Base-by-base conservation (phyloP, 1,140 invertebrate genomes). In the Hetaerina americana region DNA sequence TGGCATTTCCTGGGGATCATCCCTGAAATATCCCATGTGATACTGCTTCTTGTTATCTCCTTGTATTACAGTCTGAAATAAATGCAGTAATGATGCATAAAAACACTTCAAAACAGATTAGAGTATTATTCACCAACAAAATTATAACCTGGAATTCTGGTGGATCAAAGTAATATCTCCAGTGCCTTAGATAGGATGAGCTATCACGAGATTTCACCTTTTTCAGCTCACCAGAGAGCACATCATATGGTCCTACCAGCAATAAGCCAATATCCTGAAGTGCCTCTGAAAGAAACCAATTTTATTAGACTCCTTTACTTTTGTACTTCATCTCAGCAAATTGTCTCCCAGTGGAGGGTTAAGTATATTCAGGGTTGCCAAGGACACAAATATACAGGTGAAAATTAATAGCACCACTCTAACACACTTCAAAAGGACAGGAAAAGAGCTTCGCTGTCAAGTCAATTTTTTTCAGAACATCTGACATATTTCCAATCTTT, bases 131-230 rank as follows among this genome's bases (percentile, higher is more conserved):
- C 70, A 72, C 72, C 69, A n/a, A 27, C 24, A 68, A 69, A 72
- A 67, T 49, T 74, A 67, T 68, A 74, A 90, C 88, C 82, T 92
- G 91, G 81, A 97, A 94, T 83, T 97, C 95, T 31, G 95, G 95
- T 66, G 93, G 92, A 85, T 98, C 95, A 82, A 92, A 95, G 80
- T 88, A 97, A 82, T 92, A 96, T 77, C 95, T 85, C 90, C 92
- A 96, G 79, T 97, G 93, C 31, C 87, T 80, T 74, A 95, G 79
- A 79, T 89, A 87, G 71, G 88, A 81, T n/a, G 86, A 85, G 69
- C 85, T 82, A 76, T 88, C 77, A 29, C 83, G 79, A 69, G 85
- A 78, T 77, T 86, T 81, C 66, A 82, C 77, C 26, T 80, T 78
- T 74, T 84, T 85, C 72, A 92, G 84, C 76, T 87, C 87, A 8